Evolutionary conservation across 92 coral and sea anemone species (phyloP).

Genomic region (Montipora capitata): DNA sequence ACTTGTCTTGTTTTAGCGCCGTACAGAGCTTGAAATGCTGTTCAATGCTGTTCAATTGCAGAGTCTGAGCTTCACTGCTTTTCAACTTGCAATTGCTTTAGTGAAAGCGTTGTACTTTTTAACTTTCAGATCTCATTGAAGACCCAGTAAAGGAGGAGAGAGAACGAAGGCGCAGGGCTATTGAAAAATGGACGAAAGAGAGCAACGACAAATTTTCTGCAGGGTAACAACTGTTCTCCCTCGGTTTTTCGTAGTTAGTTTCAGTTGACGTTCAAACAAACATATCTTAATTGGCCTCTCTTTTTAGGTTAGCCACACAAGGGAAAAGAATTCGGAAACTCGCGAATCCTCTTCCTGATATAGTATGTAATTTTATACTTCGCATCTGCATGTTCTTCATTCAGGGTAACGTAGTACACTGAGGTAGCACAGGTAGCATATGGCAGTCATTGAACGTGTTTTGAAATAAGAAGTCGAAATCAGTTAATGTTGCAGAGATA

Average conservation of each 20-base stretch:
- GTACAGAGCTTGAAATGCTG: too few species aligned
- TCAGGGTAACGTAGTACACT: too few species aligned
- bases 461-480: too few species aligned
- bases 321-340: constrained; percentile 45
- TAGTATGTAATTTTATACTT: constrained; percentile 16
- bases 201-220: constrained; percentile 23
- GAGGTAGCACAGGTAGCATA: too few species aligned
- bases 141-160: constrained; percentile 48
- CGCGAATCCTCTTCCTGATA: constrained; percentile 36
- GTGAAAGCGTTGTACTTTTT: neutral
- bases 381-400: neutral
- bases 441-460: too few species aligned
- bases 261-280: neutral
- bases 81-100: neutral
- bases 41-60: too few species aligned
- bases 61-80: too few species aligned
- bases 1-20: too few species aligned
- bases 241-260: neutral
- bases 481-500: too few species aligned
- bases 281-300: neutral
- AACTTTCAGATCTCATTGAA: constrained; percentile 41
- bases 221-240: constrained; percentile 12
- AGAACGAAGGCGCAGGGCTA: constrained; percentile 39
- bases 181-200: constrained; percentile 55
- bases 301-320: constrained; percentile 22